Percentiles rank a stretch among this genome's conserved stretches.
Evolutionary conservation across 2,797 vertebrate genomes (phyloP).

Genomic region (Anomalospiza imberbis): DNA sequence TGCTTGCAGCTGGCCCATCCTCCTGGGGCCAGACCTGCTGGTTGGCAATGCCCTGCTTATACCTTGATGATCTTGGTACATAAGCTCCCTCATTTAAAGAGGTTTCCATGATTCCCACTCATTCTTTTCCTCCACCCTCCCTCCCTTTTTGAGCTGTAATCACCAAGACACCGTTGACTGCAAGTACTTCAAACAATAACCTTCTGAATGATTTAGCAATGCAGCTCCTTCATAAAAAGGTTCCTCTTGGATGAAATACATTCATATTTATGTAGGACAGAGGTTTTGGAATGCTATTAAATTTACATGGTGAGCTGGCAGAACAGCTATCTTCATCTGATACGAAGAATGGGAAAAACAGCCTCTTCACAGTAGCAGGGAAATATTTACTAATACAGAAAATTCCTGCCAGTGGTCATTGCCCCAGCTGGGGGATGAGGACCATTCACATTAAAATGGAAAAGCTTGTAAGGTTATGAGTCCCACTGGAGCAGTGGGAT

Average conservation of each 20-base stretch:
- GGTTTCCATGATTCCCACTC: not conserved
- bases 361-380: not conserved
- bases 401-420: not conserved
- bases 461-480: not conserved
- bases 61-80: not conserved
- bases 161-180: not conserved
- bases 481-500: not conserved
- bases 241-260: slow-evolving; percentile 22
- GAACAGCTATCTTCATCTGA: not conserved
- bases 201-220: slow-evolving; percentile 52
- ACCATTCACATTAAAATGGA: not conserved
- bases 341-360: not conserved
- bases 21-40: slow-evolving; percentile 8
- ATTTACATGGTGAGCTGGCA: slow-evolving; percentile 36
- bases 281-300: slow-evolving; percentile 51
- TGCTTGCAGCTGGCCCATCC: not conserved
- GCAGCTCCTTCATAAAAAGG: slow-evolving; percentile 8
- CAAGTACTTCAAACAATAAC: slow-evolving; percentile 29
- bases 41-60: not conserved
- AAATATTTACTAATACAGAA: not conserved
- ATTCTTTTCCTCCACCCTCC: not conserved
- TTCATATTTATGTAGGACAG: slow-evolving; percentile 39
- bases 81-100: not conserved
- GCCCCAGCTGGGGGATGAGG: not conserved
- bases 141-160: slow-evolving; percentile 9